These are phyloP conservation scores for Eristalis pertinax DNA, from an alignment of 2,888 invertebrate genomes.

Conservation along the genomic window DNA sequence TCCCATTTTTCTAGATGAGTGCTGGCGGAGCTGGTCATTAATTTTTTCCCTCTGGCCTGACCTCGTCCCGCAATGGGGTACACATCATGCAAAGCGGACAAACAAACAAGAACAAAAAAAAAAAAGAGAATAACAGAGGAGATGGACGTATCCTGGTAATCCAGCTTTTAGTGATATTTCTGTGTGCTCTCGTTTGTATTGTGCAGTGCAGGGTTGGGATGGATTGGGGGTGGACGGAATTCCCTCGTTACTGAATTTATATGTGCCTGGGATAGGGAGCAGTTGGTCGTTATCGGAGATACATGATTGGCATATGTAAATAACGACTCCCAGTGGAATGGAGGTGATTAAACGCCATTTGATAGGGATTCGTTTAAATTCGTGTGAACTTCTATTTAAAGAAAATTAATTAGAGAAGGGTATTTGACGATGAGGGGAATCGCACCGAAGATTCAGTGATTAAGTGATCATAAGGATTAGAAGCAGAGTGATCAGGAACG, in stretches of 20 bases:
- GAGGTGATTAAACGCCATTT: neutral
- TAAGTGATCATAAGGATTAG: too few species aligned
- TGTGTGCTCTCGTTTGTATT: neutral
- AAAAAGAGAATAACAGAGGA: neutral
- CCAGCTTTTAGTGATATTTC: neutral
- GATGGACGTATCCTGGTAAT: neutral
- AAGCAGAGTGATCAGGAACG: too few species aligned
- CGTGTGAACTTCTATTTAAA: too few species aligned
- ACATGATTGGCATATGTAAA: neutral
- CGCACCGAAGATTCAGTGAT: too few species aligned
- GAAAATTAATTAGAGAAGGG: too few species aligned
- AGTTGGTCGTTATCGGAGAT: neutral
- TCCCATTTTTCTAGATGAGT: conserved; percentile 21
- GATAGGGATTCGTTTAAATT: neutral
- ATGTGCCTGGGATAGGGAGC: neutral
- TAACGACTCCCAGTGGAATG: neutral
- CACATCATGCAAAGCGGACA: conserved; percentile 2
- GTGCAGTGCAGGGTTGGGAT: neutral
- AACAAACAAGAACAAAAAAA: neutral
- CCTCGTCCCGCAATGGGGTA: neutral
- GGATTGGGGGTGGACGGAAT: neutral
- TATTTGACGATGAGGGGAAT: too few species aligned
- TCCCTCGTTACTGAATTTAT: neutral
- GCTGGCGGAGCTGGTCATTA: conserved; percentile 33
- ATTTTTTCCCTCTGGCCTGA: conserved; percentile 10